Evolutionary conservation across 1,140 invertebrate species (phyloP).

Genomic region (Cydia fagiglandana): DNA sequence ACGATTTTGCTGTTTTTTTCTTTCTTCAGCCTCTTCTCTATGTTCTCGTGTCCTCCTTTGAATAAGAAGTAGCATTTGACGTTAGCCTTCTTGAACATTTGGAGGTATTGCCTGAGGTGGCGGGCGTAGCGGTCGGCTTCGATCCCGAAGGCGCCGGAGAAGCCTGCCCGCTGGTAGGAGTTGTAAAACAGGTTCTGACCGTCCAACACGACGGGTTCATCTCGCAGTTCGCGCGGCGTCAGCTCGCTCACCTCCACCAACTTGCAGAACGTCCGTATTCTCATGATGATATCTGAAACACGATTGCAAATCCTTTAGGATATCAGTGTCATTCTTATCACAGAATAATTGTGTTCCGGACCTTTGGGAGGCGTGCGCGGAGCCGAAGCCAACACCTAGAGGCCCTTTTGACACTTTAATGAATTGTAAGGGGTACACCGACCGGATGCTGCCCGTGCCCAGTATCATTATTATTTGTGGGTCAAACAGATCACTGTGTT

Average conservation of each 20-base stretch:
- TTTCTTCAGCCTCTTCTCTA: constrained; percentile 6
- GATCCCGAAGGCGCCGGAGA: constrained; percentile 42
- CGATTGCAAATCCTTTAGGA: neutral
- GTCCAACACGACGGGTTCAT: constrained; percentile 49
- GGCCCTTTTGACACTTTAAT: no score
- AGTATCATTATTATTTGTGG: neutral
- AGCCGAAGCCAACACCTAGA: no score
- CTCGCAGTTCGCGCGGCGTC: neutral
- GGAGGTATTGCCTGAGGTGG: constrained; percentile 40
- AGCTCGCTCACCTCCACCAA: neutral
- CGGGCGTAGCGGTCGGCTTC: constrained; percentile 48
- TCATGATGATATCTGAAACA: constrained; percentile 5
- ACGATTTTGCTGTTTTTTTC: constrained; percentile 6
- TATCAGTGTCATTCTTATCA: neutral
- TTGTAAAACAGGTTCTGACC: constrained; percentile 52
- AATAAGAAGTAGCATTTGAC: constrained; percentile 55
- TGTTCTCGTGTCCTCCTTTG: constrained; percentile 49
- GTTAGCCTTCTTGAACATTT: constrained; percentile 48
- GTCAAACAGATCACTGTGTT: no score
- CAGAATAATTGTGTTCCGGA: no score
- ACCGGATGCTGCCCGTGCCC: no score
- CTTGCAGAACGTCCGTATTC: constrained; percentile 1
- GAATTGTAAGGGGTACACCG: no score
- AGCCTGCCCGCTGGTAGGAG: constrained; percentile 36
- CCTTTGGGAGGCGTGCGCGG: no score